phyloP scores from a whole-genome alignment of 2,888 invertebrate genomes.

The Drosophila anomelani region DNA sequence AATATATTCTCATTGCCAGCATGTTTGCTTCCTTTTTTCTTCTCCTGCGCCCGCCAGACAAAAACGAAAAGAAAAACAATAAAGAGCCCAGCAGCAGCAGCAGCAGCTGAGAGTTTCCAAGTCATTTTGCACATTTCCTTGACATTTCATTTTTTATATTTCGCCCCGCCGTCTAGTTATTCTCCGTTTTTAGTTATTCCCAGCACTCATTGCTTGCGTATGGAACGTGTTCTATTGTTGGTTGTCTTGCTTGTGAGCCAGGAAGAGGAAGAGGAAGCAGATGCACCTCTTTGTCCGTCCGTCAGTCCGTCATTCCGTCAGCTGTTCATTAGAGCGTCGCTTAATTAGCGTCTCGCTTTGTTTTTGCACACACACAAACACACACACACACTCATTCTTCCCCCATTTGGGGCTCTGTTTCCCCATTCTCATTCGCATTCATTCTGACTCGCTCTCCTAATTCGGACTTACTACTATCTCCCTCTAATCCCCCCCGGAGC shows the following conservation, averaged over 20 bases:
- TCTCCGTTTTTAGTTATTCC: slow-evolving; percentile 21
- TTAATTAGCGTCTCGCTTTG: slow-evolving; percentile 66
- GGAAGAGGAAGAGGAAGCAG: slow-evolving; percentile 38
- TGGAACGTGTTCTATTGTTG: slow-evolving; percentile 47
- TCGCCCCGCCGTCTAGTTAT: slow-evolving; percentile 17
- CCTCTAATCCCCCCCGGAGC: neutral
- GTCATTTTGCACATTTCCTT: slow-evolving; percentile 79
- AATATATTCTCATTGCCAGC: slow-evolving; percentile 28
- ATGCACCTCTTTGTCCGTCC: slow-evolving; percentile 42
- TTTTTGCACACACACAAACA: slow-evolving; percentile 21
- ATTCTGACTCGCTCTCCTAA: neutral
- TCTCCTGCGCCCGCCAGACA: neutral
- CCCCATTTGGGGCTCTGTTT: neutral
- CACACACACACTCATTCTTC: neutral
- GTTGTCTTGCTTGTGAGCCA: slow-evolving; percentile 30
- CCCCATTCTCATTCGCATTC: slow-evolving; percentile 21
- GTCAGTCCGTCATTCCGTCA: slow-evolving; percentile 42
- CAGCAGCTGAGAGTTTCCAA: slow-evolving; percentile 56
- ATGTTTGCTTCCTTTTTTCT: neutral
- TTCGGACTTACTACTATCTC: slow-evolving; percentile 9
- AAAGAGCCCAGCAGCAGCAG: slow-evolving; percentile 1
- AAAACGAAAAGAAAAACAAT: slow-evolving; percentile 34
- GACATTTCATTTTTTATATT: slow-evolving; percentile 72
- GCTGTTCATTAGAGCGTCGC: slow-evolving; percentile 74
- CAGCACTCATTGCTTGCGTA: slow-evolving; percentile 36